These are phyloP conservation scores for Liparis tanakae DNA, from an alignment of 2,797 vertebrate genomes.

Conservation along the genomic window DNA sequence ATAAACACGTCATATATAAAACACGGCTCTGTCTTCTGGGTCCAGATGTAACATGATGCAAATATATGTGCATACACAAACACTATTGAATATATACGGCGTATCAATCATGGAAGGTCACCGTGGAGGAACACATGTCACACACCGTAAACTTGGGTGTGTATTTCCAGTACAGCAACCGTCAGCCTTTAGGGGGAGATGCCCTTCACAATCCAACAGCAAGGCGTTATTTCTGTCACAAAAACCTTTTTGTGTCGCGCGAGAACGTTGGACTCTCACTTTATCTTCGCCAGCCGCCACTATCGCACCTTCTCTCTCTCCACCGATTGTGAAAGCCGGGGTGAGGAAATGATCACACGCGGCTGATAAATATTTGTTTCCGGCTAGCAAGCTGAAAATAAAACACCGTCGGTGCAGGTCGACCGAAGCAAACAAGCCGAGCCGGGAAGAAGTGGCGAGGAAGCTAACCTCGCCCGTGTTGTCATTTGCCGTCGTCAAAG, in stretches of 20 bases:
- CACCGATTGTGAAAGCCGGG: background rate
- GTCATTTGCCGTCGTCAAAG: slow-evolving; percentile 1
- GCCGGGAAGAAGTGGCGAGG: slow-evolving; percentile 2
- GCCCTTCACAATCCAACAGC: background rate
- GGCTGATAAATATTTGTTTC: slow-evolving; percentile 20
- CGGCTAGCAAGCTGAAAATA: slow-evolving; percentile 6
- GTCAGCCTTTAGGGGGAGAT: background rate
- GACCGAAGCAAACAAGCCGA: background rate
- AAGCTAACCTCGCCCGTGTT: background rate
- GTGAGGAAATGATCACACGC: background rate
- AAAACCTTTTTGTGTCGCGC: background rate
- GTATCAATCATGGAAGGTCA: background rate
- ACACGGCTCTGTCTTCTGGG: slow-evolving; percentile 1
- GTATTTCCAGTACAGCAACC: background rate
- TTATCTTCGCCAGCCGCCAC: background rate
- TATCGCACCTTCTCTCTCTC: background rate
- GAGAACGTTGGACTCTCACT: background rate
- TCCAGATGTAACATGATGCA: background rate
- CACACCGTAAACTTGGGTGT: background rate
- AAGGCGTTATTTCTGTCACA: slow-evolving; percentile 1
- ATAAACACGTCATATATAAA: slow-evolving; percentile 24
- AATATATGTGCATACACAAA: background rate
- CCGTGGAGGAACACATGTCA: background rate
- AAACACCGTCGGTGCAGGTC: background rate
- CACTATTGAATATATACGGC: background rate